Percentiles rank a stretch among this genome's conserved stretches.
Evolutionary conservation across 2,888 invertebrate species (phyloP).

Genomic region (Melikaiella ostensackeni): DNA sequence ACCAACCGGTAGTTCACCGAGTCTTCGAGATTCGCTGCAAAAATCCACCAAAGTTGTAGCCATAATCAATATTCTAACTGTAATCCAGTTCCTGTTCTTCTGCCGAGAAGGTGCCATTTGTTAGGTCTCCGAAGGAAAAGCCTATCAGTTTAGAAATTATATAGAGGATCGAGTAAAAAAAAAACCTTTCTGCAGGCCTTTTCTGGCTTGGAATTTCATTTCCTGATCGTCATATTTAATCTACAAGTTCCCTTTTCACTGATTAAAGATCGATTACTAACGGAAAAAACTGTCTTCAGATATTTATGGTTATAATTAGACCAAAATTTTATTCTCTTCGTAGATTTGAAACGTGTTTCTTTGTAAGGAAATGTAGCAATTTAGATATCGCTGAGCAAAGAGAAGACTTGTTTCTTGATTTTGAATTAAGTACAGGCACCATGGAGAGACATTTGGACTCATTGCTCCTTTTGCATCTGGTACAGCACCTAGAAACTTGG

Average conservation of each 20-base stretch:
- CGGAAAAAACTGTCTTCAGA: too few species aligned
- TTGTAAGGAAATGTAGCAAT: conserved; percentile 8
- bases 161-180: not conserved
- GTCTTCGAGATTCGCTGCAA: not conserved
- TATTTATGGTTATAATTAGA: not conserved
- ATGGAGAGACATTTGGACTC: not conserved
- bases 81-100: conserved; percentile 37
- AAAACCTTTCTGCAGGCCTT: not conserved
- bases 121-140: not conserved
- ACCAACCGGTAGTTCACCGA: conserved; percentile 37
- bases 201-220: not conserved
- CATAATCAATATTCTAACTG: conserved; percentile 23
- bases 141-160: not conserved
- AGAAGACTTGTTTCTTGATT: conserved; percentile 13
- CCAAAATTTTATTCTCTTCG: not conserved
- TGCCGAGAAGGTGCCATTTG: conserved; percentile 9
- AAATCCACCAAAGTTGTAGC: not conserved
- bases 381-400: conserved; percentile 2
- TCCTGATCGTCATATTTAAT: not conserved
- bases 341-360: conserved; percentile 14
- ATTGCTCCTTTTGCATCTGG: conserved; percentile 28
- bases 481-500: conserved; percentile 27
- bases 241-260: not conserved
- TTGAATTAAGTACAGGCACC: not conserved
- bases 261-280: not conserved